Percentiles rank a stretch among this genome's conserved stretches.
phyloP scores from a whole-genome alignment of 35 echinoderm and acorn worm genomes.

The Stichopus chloronotus region DNA sequence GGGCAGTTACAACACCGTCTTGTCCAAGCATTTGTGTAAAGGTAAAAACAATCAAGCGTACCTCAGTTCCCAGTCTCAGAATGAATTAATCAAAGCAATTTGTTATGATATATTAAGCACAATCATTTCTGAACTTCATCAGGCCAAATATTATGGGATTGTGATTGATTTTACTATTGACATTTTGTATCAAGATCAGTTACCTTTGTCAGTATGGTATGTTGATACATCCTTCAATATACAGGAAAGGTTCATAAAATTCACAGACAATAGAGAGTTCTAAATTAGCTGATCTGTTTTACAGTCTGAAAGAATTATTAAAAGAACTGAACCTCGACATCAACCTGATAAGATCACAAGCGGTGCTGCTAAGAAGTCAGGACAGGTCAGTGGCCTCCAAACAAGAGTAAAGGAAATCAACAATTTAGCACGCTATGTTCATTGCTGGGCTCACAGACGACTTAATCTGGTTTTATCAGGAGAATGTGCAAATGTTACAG shows the following conservation, averaged over 20 bases:
- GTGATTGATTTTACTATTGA: neutral
- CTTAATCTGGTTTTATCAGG: neutral
- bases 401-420: constrained; percentile 1
- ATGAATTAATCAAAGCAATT: too few relatives aligned
- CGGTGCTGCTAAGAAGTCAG: too few relatives aligned
- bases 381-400: neutral
- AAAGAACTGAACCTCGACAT: neutral
- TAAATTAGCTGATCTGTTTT: constrained; percentile 3
- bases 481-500: neutral
- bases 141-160: neutral
- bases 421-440: neutral
- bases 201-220: neutral
- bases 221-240: too few relatives aligned
- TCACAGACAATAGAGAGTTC: too few relatives aligned
- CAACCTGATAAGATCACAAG: neutral
- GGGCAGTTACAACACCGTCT: neutral
- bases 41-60: neutral
- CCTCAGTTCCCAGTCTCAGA: too few relatives aligned
- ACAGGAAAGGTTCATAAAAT: too few relatives aligned
- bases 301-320: too few relatives aligned
- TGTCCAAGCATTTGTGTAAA: constrained; percentile 11
- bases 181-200: neutral
- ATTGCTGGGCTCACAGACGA: neutral
- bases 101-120: too few relatives aligned
- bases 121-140: neutral